Percentiles rank a stretch among this genome's conserved stretches.
These are phyloP conservation scores for Myathropa florea DNA, from an alignment of 2,888 invertebrate genomes.

Conservation along the genomic window DNA sequence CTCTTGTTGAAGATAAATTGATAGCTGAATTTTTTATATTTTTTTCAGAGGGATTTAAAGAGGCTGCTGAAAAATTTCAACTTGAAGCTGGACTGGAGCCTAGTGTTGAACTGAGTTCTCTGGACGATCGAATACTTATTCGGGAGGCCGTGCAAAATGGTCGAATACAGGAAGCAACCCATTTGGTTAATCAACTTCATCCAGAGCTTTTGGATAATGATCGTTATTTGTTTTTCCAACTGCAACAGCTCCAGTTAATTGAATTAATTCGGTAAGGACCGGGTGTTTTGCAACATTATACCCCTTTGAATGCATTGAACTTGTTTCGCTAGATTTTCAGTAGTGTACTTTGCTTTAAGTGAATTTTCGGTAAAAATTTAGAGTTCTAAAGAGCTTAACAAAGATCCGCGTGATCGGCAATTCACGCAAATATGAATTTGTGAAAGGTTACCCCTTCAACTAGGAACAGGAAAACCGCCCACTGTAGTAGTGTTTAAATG, in stretches of 20 bases:
- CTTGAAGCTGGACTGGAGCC: constrained; percentile 94
- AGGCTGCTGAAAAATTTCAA: constrained; percentile 98
- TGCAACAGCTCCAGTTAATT: constrained; percentile 84
- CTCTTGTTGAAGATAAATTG: too few relatives aligned
- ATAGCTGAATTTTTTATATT: too few relatives aligned
- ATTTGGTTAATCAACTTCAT: constrained; percentile 95
- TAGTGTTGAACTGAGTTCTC: constrained; percentile 88
- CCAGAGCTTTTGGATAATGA: constrained; percentile 97
- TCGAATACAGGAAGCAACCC: constrained; percentile 94
- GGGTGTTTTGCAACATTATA: neutral
- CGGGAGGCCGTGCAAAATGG: constrained; percentile 96
- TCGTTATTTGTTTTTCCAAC: constrained; percentile 96
- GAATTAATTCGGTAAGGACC: constrained; percentile 77
- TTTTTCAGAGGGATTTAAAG: constrained; percentile 94
- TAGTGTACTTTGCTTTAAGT: too few relatives aligned
- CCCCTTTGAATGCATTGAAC: too few relatives aligned
- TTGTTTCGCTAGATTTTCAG: too few relatives aligned
- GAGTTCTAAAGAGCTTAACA: too few relatives aligned
- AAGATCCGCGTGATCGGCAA: too few relatives aligned
- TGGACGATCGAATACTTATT: constrained; percentile 95
- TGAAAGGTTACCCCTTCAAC: too few relatives aligned
- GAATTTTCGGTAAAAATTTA: too few relatives aligned
- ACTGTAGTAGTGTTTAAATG: too few relatives aligned
- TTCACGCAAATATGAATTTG: too few relatives aligned
- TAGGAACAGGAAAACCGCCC: too few relatives aligned